Evolutionary conservation across 2,797 vertebrate genomes (phyloP).

Genomic region (Notolabrus celidotus): DNA sequence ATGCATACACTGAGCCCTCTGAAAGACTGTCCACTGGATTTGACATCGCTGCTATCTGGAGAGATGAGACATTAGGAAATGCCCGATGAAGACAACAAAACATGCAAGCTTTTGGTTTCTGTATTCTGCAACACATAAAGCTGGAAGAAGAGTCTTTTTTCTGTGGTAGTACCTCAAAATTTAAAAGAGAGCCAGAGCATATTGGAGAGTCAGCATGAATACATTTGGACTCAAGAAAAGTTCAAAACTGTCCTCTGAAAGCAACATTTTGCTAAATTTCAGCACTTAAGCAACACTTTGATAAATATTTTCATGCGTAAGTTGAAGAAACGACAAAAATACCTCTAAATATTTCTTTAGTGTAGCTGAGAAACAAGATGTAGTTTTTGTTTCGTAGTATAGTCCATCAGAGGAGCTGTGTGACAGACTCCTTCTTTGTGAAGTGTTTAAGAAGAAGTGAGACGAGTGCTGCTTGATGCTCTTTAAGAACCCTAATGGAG

Average conservation of each 20-base stretch:
- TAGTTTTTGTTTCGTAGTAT: slow-evolving; percentile 12
- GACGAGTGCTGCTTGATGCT: slow-evolving; percentile 36
- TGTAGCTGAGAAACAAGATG: slow-evolving; percentile 36
- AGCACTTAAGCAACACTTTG: no score
- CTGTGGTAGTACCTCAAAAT: no score
- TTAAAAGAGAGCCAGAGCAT: no score
- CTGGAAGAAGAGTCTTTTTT: no score
- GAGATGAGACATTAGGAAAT: slow-evolving; percentile 24
- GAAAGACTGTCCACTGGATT: slow-evolving; percentile 85
- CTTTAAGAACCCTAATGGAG: slow-evolving; percentile 79
- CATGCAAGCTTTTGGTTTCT: not conserved
- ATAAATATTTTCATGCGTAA: not conserved
- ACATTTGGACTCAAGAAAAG: slow-evolving; percentile 1
- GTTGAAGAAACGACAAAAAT: slow-evolving; percentile 12
- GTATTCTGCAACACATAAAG: no score
- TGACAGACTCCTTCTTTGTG: not conserved
- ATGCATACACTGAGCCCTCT: slow-evolving; percentile 68
- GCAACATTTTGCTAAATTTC: not conserved
- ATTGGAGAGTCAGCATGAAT: no score
- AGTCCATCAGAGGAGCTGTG: slow-evolving; percentile 49
- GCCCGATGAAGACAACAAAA: not conserved
- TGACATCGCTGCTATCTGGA: slow-evolving; percentile 87
- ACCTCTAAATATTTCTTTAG: slow-evolving; percentile 37
- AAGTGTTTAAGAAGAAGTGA: slow-evolving; percentile 33
- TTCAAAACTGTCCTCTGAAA: not conserved